phyloP scores from a whole-genome alignment of 1,140 invertebrate genomes.

The Drosophila sp. region DNA sequence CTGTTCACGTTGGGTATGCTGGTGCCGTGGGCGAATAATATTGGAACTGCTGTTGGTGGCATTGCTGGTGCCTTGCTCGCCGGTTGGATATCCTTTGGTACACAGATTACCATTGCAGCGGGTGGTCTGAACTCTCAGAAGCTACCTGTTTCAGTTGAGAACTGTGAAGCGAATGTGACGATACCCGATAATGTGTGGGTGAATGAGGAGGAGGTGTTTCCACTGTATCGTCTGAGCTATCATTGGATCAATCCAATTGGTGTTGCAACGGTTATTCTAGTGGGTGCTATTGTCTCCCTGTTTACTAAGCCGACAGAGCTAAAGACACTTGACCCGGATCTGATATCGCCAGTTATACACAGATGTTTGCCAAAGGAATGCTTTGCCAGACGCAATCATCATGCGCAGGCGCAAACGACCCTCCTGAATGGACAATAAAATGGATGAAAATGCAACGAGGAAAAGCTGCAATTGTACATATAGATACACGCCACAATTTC shows the following conservation, averaged over 20 bases:
- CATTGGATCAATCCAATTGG: slow-evolving; percentile 92
- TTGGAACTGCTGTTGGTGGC: slow-evolving; percentile 87
- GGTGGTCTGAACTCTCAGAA: slow-evolving; percentile 84
- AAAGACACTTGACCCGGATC: slow-evolving; percentile 86
- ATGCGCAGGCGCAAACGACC: slow-evolving; percentile 58
- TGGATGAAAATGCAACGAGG: neutral
- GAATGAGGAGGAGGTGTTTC: slow-evolving; percentile 87
- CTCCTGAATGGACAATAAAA: slow-evolving; percentile 44
- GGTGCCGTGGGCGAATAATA: slow-evolving; percentile 92
- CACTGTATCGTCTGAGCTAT: slow-evolving; percentile 89
- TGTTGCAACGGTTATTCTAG: slow-evolving; percentile 86
- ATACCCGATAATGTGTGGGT: slow-evolving; percentile 67
- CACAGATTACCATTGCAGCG: slow-evolving; percentile 84
- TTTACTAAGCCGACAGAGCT: slow-evolving; percentile 88
- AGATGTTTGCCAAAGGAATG: slow-evolving; percentile 82
- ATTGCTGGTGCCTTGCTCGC: slow-evolving; percentile 86
- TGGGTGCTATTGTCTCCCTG: slow-evolving; percentile 89
- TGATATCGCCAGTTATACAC: slow-evolving; percentile 87
- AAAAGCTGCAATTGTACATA: slow-evolving; percentile 6
- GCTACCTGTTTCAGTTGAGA: slow-evolving; percentile 82
- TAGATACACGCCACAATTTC: slow-evolving; percentile 13
- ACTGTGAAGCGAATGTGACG: slow-evolving; percentile 75
- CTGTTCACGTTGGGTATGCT: slow-evolving; percentile 94
- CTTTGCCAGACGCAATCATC: slow-evolving; percentile 54
- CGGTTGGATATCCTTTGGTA: slow-evolving; percentile 86